A percentile compares a stretch with the other conserved stretches of the same genome.
Conservation (phyloP, 2,888 invertebrate genomes). For the Hyposoter didymator region DNA sequence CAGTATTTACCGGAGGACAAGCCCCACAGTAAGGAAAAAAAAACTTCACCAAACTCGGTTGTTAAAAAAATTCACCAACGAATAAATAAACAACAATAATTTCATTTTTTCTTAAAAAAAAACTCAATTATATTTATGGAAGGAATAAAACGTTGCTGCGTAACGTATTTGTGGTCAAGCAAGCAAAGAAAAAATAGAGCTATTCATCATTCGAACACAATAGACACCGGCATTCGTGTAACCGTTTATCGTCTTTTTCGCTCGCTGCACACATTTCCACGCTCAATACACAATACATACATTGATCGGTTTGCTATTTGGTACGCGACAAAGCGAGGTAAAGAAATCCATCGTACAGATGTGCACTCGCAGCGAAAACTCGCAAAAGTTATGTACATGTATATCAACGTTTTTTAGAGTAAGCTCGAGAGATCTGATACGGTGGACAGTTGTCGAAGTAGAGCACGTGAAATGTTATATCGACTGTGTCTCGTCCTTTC, state of each 20-base stretch:
- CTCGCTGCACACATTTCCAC: not conserved
- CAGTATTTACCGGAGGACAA: not conserved
- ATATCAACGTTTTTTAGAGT: not conserved
- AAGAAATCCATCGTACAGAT: constrained; percentile 59
- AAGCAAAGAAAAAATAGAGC: not conserved
- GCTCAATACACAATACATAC: constrained; percentile 33
- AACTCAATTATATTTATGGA: not conserved
- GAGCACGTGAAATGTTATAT: constrained; percentile 49
- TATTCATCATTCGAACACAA: constrained; percentile 39
- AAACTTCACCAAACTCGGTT: not conserved
- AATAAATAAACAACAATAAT: not conserved
- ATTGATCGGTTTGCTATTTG: constrained; percentile 39
- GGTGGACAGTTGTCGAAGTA: constrained; percentile 49
- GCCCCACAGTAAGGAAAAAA: not conserved
- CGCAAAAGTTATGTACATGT: constrained; percentile 35
- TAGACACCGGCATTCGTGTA: constrained; percentile 28
- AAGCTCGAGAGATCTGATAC: constrained; percentile 39
- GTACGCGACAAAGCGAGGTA: constrained; percentile 22
- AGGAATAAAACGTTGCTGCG: not conserved
- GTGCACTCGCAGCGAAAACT: constrained; percentile 58
- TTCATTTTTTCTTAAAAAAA: not conserved
- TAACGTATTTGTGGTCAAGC: not conserved
- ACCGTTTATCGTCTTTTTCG: constrained; percentile 42
- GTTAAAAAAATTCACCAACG: not conserved
- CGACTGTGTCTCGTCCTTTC: constrained; percentile 27